These are phyloP conservation scores for Tyria jacobaeae DNA, from an alignment of 2,888 invertebrate species.

Conservation along the genomic window DNA sequence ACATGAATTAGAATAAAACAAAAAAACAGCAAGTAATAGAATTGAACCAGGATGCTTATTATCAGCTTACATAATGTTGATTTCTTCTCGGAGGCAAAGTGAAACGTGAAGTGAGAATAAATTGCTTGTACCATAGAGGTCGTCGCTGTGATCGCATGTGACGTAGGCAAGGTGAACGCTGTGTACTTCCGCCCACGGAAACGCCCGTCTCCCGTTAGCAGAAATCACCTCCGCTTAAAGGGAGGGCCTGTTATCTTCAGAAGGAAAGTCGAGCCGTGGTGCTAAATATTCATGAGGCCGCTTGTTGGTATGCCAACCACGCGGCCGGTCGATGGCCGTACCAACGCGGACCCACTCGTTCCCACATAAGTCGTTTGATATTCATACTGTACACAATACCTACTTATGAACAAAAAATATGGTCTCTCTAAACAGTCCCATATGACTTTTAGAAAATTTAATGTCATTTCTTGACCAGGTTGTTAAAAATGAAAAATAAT, in stretches of 20 bases:
- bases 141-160: slow-evolving; percentile 27
- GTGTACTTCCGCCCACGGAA: slow-evolving; percentile 59
- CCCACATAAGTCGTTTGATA: slow-evolving; percentile 53
- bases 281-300: slow-evolving; percentile 78
- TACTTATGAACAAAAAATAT: slow-evolving; percentile 14
- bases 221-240: slow-evolving; percentile 56
- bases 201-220: slow-evolving; percentile 65
- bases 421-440: no score
- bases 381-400: slow-evolving; percentile 36
- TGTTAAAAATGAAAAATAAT: not conserved
- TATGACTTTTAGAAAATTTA: not conserved
- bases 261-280: slow-evolving; percentile 75
- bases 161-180: slow-evolving; percentile 54
- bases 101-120: slow-evolving; percentile 39
- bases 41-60: slow-evolving; percentile 23
- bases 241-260: slow-evolving; percentile 58
- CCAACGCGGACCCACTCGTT: slow-evolving; percentile 60
- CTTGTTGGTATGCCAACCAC: slow-evolving; percentile 68
- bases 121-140: slow-evolving; percentile 35
- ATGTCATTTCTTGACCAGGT: not conserved
- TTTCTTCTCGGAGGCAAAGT: slow-evolving; percentile 37
- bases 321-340: slow-evolving; percentile 74
- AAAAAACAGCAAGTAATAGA: slow-evolving; percentile 9
- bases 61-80: slow-evolving; percentile 31
- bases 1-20: no score